Conservation (phyloP, 2,797 vertebrate species). For the Microctenopoma lineatum region DNA sequence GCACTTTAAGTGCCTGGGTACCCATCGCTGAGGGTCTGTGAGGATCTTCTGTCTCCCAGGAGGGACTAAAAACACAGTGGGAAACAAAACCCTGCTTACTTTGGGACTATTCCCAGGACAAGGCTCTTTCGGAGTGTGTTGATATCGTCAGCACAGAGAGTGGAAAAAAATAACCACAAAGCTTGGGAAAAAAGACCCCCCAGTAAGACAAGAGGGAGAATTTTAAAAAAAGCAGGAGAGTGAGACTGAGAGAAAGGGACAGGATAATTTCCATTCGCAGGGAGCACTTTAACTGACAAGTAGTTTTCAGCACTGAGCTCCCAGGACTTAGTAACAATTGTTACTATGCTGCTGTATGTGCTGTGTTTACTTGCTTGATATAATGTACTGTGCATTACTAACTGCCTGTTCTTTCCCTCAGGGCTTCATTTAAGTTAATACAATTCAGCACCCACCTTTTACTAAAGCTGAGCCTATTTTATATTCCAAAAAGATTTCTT, state of each 20-base stretch:
- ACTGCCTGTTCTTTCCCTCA: conserved; percentile 2
- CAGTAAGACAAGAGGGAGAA: conserved; percentile 46
- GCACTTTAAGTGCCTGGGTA: conserved; percentile 11
- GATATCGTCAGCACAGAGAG: conserved; percentile 48
- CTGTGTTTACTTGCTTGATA: conserved; percentile 22
- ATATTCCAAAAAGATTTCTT: not conserved
- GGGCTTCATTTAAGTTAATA: conserved; percentile 28
- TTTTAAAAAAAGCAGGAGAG: conserved; percentile 35
- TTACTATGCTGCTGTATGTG: conserved; percentile 29
- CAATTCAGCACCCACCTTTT: conserved; percentile 3
- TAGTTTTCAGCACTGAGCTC: conserved; percentile 42
- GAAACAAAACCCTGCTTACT: conserved; percentile 81
- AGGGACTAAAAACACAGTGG: conserved; percentile 58
- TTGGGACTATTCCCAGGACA: conserved; percentile 84
- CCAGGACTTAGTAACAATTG: conserved; percentile 40
- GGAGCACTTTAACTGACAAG: conserved; percentile 50
- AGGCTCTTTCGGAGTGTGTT: conserved; percentile 71
- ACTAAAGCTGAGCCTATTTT: conserved; percentile 1
- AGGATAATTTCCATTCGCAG: conserved; percentile 33
- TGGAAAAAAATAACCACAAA: conserved; percentile 59
- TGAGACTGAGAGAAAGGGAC: conserved; percentile 19
- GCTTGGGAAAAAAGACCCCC: conserved; percentile 12
- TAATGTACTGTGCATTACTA: conserved; percentile 11
- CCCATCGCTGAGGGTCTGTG: conserved; percentile 55
- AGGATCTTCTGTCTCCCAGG: conserved; percentile 69